Conservation (phyloP, 2,888 invertebrate genomes). For the Dryococelus australis region DNA sequence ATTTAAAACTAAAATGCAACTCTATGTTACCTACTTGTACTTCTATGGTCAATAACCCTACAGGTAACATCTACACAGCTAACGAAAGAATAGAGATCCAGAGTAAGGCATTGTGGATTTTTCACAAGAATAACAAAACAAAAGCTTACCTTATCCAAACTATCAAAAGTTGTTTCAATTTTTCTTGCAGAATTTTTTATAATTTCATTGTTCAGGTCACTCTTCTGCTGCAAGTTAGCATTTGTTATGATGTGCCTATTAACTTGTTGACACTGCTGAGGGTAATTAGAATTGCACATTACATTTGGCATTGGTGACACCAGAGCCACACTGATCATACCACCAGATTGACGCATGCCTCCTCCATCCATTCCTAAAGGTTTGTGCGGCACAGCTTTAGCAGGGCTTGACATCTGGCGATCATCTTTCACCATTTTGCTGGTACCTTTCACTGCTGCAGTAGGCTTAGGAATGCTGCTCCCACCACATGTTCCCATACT, state of each 20-base stretch:
- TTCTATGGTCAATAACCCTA: too few relatives aligned
- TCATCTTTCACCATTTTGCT: conserved; percentile 64
- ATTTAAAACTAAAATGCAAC: too few relatives aligned
- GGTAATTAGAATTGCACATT: conserved; percentile 73
- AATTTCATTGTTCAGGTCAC: conserved; percentile 73
- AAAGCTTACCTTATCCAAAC: conserved; percentile 45
- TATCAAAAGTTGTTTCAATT: conserved; percentile 43
- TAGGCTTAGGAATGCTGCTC: conserved; percentile 87
- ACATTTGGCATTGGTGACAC: conserved; percentile 79
- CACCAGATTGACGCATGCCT: not conserved
- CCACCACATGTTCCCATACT: not conserved
- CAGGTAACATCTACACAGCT: too few relatives aligned
- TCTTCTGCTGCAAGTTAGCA: conserved; percentile 58
- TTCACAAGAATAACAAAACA: not conserved
- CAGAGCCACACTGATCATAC: conserved; percentile 59
- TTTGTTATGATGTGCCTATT: conserved; percentile 73
- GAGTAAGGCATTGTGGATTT: too few relatives aligned
- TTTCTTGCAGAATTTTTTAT: conserved; percentile 45
- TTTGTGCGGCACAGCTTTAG: conserved; percentile 20
- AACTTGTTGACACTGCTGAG: conserved; percentile 63
- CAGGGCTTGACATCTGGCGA: conserved; percentile 32
- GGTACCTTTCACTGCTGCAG: conserved; percentile 90
- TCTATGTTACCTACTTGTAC: too few relatives aligned
- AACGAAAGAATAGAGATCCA: too few relatives aligned
- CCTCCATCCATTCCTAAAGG: conserved; percentile 19